These are phyloP conservation scores for Anoplius nigerrimus DNA, from an alignment of 2,888 invertebrate genomes.

Conservation along the genomic window DNA sequence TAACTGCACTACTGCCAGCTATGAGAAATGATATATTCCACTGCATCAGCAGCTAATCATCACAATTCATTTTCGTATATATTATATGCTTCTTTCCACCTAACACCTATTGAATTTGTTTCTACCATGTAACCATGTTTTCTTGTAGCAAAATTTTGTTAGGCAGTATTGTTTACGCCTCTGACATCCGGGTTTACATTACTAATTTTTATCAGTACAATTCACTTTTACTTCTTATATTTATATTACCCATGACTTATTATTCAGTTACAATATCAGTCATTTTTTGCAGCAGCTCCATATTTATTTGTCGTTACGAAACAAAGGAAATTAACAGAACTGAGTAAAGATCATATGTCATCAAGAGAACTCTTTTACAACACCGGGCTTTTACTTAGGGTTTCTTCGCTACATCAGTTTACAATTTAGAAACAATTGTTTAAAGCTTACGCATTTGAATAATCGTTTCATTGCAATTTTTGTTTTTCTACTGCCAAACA, in stretches of 20 bases:
- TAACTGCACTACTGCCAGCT: slow-evolving; percentile 65
- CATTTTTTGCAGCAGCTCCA: too few species aligned
- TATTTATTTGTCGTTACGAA: too few species aligned
- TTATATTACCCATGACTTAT: too few species aligned
- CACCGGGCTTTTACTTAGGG: background rate
- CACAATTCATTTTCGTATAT: slow-evolving; percentile 27
- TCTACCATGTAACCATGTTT: background rate
- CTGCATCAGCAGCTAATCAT: slow-evolving; percentile 49
- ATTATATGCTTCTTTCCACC: slow-evolving; percentile 10
- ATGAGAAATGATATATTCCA: slow-evolving; percentile 49
- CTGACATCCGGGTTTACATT: background rate
- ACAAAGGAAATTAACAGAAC: too few species aligned
- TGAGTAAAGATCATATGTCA: too few species aligned
- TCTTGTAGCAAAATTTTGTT: background rate
- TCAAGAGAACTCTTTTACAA: too few species aligned
- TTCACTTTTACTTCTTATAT: too few species aligned
- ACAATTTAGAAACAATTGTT: background rate
- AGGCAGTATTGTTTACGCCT: background rate
- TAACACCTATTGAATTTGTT: background rate
- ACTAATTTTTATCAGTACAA: too few species aligned
- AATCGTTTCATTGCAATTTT: too few species aligned
- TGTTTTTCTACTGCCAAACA: too few species aligned
- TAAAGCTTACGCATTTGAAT: background rate
- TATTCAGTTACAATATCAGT: too few species aligned
- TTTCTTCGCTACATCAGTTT: background rate